Base-by-base conservation (phyloP, 2,113 vertebrate genomes). In the Gavia stellata region DNA sequence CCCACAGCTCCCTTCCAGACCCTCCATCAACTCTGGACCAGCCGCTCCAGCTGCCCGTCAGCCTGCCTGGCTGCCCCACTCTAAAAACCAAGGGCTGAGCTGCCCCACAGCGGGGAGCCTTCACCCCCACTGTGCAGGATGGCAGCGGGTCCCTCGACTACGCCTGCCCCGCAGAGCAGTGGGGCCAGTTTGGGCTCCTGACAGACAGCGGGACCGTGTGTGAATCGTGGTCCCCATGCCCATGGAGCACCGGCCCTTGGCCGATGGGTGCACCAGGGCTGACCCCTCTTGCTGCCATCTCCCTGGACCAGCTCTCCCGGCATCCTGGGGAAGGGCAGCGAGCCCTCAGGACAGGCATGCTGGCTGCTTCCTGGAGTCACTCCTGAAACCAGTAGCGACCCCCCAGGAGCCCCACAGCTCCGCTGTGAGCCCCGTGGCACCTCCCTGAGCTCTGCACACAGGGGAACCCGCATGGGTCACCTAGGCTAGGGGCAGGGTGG, bases 191-290 rank as follows among this genome's bases (percentile, higher is more conserved):
- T 40, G 78, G 53, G 29, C 12, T 67, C 66, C 74, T 10, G 5
- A 45, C 28, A n/a, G 12, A 3, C 33, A 58, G 29, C 71, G 72
- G 47, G 50, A 49, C 50, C 66, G 18, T 0, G 0, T 25, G 34
- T 17, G n/a, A 50, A 5, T 21, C 0, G 0, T 16, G 45, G 45
- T 45, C 24, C 42, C 17, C 31, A 23, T 4, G 7, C 15, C 44
- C 81, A 40, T 0, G 3, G 28, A 68, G 58, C 33, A 28, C 33
- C 1, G 2, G 55, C 21, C 55, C 38, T 4, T 15, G 62, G 74
- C 26, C 75, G 86, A 25, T 17, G 34, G 58, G 29, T 7, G n/a
- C 52, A 36, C 15, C 52, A 13, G 45, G 63, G 34, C 45, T 50
- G 58, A 28, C 10, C 21, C 40, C 45, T 45, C 49, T 14, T 38